phyloP scores from a whole-genome alignment of 2,888 invertebrate genomes.

The Pandemis heparana region DNA sequence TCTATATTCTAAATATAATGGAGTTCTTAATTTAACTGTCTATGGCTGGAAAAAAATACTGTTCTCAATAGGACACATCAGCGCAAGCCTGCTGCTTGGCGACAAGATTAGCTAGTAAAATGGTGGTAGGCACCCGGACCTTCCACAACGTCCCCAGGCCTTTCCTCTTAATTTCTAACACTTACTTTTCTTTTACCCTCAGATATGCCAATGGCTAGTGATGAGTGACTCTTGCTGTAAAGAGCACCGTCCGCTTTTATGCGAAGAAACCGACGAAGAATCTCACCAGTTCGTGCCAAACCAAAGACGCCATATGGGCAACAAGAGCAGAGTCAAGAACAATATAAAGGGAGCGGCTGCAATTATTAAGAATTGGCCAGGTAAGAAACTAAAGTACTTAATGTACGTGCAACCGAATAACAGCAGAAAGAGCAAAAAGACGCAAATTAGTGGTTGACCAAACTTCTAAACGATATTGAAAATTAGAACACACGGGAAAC shows the following conservation, averaged over 20 bases:
- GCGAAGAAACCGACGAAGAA: slow-evolving; percentile 73
- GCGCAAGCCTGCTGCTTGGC: no score
- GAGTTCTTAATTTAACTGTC: no score
- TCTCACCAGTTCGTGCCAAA: slow-evolving; percentile 57
- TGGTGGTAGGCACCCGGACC: no score
- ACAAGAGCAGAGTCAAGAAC: slow-evolving; percentile 59
- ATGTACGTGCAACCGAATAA: background rate
- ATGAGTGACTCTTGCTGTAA: slow-evolving; percentile 67
- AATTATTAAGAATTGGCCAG: slow-evolving; percentile 74
- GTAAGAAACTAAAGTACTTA: slow-evolving; percentile 55
- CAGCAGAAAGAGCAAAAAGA: background rate
- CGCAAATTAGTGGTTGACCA: background rate
- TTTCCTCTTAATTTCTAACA: background rate
- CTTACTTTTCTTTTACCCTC: slow-evolving; percentile 21
- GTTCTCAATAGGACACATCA: no score
- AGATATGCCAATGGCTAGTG: slow-evolving; percentile 61
- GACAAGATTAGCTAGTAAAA: no score
- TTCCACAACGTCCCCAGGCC: no score
- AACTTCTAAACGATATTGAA: no score
- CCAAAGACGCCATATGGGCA: slow-evolving; percentile 54
- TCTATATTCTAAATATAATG: no score
- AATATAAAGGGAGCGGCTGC: slow-evolving; percentile 71
- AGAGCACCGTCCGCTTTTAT: slow-evolving; percentile 73
- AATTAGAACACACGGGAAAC: no score
- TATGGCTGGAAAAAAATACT: no score